Percentiles rank a stretch among this genome's conserved stretches.
These are phyloP conservation scores for Bombus sylvicola DNA, from an alignment of 1,140 invertebrate species.

Conservation along the genomic window DNA sequence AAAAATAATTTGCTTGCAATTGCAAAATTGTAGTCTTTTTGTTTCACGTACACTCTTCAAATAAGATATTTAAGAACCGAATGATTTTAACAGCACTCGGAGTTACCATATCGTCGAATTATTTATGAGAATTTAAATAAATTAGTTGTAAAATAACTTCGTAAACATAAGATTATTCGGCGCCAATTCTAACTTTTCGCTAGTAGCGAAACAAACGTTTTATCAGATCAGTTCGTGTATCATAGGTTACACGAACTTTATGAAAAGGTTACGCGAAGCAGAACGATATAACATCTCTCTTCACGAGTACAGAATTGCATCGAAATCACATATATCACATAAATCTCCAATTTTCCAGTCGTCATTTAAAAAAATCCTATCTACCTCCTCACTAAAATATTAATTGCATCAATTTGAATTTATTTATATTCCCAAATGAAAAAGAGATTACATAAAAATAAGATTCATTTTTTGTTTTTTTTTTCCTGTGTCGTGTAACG, in stretches of 20 bases:
- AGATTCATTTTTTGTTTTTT: no score
- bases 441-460: background rate
- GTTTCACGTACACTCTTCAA: background rate
- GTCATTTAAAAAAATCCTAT: background rate
- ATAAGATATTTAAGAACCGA: background rate
- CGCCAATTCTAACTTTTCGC: background rate
- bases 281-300: background rate
- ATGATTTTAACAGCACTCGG: background rate
- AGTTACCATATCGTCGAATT: background rate
- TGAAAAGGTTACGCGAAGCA: background rate
- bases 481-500: background rate
- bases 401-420: background rate
- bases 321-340: background rate
- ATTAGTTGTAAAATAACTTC: background rate
- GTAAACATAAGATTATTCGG: constrained; percentile 3
- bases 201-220: constrained; percentile 5
- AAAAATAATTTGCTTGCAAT: background rate
- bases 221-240: background rate
- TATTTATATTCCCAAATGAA: background rate
- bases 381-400: no score
- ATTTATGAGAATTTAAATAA: background rate
- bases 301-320: background rate
- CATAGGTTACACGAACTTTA: background rate
- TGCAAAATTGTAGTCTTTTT: background rate
- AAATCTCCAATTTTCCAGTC: background rate